Evolutionary conservation across 2,113 vertebrate genomes (phyloP).

Genomic region (Candoia aspera): DNA sequence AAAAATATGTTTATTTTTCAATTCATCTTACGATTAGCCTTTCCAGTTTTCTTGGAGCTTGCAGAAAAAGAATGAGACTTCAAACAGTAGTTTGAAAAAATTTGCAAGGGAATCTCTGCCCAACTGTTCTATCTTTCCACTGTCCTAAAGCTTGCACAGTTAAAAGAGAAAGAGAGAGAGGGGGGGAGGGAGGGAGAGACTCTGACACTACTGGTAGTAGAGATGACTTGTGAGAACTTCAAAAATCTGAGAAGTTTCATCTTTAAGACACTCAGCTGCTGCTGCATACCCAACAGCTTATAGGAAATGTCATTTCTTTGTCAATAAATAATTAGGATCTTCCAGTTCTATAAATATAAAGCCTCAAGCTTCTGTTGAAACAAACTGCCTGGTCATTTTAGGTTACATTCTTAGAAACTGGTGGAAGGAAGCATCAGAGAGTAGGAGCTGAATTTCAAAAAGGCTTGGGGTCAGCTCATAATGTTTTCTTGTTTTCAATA

Average conservation of each 20-base stretch:
- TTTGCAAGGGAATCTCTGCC: neutral
- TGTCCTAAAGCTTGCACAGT: neutral
- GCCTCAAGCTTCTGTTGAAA: neutral
- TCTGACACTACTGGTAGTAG: no score
- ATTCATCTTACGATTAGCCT: neutral
- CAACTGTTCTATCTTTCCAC: neutral
- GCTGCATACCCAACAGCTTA: no score
- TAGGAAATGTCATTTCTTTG: neutral
- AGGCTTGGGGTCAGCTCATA: neutral
- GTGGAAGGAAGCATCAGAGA: neutral
- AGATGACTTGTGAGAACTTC: no score
- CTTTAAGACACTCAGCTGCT: no score
- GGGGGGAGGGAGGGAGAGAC: no score
- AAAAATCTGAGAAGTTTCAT: no score
- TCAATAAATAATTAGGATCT: neutral
- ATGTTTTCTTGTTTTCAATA: neutral
- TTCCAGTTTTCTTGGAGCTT: neutral
- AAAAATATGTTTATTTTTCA: neutral
- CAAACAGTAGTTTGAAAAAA: neutral
- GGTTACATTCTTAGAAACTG: neutral
- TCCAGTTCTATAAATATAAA: no score
- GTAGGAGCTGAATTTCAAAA: neutral
- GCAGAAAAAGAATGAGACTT: neutral
- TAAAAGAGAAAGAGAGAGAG: neutral
- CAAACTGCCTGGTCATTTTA: no score